phyloP scores from a whole-genome alignment of 2,888 invertebrate genomes.

The Drosophila rellima region DNA sequence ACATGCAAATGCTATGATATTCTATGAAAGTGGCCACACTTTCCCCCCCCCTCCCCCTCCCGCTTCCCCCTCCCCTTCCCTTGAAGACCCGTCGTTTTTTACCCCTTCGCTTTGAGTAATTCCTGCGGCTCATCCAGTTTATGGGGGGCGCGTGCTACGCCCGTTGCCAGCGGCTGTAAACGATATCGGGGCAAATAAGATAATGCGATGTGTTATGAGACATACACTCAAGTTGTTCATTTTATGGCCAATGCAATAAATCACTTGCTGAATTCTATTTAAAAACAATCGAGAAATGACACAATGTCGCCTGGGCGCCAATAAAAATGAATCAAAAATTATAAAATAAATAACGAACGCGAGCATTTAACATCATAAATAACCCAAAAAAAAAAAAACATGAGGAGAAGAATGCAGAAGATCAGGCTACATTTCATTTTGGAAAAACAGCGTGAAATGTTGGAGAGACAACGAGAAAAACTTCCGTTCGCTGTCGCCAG shows the following conservation, averaged over 20 bases:
- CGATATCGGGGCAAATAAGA: slow-evolving; percentile 35
- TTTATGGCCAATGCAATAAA: slow-evolving; percentile 61
- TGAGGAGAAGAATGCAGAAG: slow-evolving; percentile 35
- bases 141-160: slow-evolving; percentile 40
- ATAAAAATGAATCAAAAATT: slow-evolving; percentile 82
- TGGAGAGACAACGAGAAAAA: slow-evolving; percentile 61
- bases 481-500: slow-evolving; percentile 68
- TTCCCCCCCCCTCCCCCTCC: too few relatives aligned
- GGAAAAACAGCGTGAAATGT: slow-evolving; percentile 53
- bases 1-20: slow-evolving; percentile 44
- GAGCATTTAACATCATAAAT: slow-evolving; percentile 59
- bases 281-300: slow-evolving; percentile 66
- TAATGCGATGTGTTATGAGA: slow-evolving; percentile 8
- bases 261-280: slow-evolving; percentile 67
- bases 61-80: background rate
- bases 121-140: slow-evolving; percentile 1
- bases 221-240: slow-evolving; percentile 6
- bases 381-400: slow-evolving; percentile 29
- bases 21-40: slow-evolving; percentile 7
- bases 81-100: background rate
- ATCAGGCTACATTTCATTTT: slow-evolving; percentile 51
- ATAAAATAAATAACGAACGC: slow-evolving; percentile 75
- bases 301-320: slow-evolving; percentile 67
- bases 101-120: background rate
- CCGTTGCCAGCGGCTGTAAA: slow-evolving; percentile 37